Conservation (phyloP, 2,113 vertebrate species). For the Setophaga petechia region DNA sequence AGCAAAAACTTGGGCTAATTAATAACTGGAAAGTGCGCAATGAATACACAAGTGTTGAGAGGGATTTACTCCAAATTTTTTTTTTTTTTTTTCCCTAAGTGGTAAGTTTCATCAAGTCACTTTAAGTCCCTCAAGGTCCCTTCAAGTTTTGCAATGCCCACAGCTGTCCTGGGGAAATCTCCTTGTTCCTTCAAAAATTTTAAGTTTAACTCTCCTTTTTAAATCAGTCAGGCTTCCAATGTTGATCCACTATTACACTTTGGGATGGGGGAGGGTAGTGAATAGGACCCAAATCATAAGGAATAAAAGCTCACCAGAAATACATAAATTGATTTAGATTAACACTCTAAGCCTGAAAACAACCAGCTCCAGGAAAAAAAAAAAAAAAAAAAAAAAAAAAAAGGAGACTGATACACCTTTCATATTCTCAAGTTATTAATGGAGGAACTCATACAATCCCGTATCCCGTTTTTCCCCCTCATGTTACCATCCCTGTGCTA, state of each 20-base stretch:
- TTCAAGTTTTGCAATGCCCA: background rate
- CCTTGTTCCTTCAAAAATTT: background rate
- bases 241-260: background rate
- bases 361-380: background rate
- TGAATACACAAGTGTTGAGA: background rate
- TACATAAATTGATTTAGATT: rapidly evolving
- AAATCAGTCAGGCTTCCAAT: background rate
- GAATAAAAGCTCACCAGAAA: background rate
- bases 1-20: background rate
- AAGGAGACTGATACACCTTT: background rate
- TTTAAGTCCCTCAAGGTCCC: background rate
- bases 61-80: background rate
- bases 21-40: background rate
- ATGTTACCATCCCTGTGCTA: background rate
- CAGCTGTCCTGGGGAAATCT: background rate
- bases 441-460: background rate
- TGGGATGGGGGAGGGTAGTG: rapidly evolving
- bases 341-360: background rate
- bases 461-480: background rate
- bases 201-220: background rate
- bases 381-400: background rate
- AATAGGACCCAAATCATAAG: background rate
- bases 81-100: background rate
- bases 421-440: background rate
- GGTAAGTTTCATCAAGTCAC: background rate